Evolutionary conservation across 1,140 invertebrate species (phyloP), one percentile per base, ranked within the genome.

Genomic region (Anastatus disparis): DNA sequence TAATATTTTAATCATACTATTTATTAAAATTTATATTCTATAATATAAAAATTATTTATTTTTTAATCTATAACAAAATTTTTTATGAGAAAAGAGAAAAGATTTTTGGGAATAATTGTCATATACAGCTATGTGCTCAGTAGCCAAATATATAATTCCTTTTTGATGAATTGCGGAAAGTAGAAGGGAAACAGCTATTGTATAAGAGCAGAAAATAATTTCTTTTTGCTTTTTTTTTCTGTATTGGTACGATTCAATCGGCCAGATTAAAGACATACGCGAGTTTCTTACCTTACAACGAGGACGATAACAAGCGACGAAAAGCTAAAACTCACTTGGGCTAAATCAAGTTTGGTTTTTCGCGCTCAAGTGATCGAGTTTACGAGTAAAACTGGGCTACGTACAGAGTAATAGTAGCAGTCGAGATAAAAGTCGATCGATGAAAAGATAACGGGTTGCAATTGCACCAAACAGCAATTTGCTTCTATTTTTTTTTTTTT

Each of bases 301-400:
- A 65, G 6, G 35, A 8, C 50, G 27, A 31, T 46, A 15, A 2
- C n/a, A n/a, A n/a, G n/a, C n/a, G n/a, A n/a, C n/a, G n/a, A n/a
- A n/a, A n/a, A 13, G 12, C 63, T 67, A 67, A n/a, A 67, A 67
- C 40, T 66, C 50, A 66, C 50, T 67, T 38, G 27, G 24, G 20
- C 17, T 29, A 68, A 68, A 68, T 68, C 55, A 59, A 68, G 44
- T 68, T 68, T 67, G 29, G 27, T 17, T 64, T 46, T 64, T 31
- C 15, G 8, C n/a, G 22, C 6, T 53, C 10, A 42, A 42, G 29
- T 40, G 55, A 68, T 68, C 31, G 55, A 59, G 53, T 68, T 68
- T 68, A 42, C 31, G 31, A 58, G 52, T n/a, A 58, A 67, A 67
- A 67, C 26, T 48, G 40, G 64, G n/a, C n/a, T 65, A 65, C 20